Base-by-base conservation (phyloP, 2,113 vertebrate genomes). In the Ia io region DNA sequence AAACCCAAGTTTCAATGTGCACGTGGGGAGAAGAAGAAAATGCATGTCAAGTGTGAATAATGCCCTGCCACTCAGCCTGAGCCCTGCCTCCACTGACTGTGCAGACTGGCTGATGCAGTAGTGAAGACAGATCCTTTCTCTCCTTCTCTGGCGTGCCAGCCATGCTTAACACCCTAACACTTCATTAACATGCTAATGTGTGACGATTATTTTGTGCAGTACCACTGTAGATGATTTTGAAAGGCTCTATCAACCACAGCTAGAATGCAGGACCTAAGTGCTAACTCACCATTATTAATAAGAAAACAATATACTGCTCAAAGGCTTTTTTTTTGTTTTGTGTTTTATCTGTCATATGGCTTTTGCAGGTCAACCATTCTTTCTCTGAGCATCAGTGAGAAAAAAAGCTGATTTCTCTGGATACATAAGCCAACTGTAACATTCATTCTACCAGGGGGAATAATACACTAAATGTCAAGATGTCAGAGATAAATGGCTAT, bases 101-200 rank as follows among this genome's bases (percentile, higher is more conserved):
- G 73, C 5, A 2, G 1, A 56, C 87, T 76, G 53, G 25, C 37
- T 0, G n/a, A 44, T 16, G 14, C 0, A 3, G 32, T 71, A 56
- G 17, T 40, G 37, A 67, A 73, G 76, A 91, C 74, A 82, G 94
- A 90, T 37, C 80, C 70, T 80, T 20, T 88, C 90, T 91, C 78
- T 83, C 51, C 37, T 40, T 32, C 35, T 88, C 37, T 2, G 10
- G 49, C 16, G 16, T 22, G 22, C 84, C 40, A n/a, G 63, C 73
- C 88, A 59, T 67, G 22, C 69, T 82, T 44, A 74, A 35, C 37
- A 70, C 90, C 79, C 76, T 13, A 92, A 65, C 70, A 88, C 88
- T 90, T 94, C 92, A 96, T 96, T 96, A 97, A 91, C 69, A 94
- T 93, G 97, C 73, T 96, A 97, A 97, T 91, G 28, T n/a, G 95